Conservation (phyloP, 2,888 invertebrate species). For the Eumerus sabulonum region DNA sequence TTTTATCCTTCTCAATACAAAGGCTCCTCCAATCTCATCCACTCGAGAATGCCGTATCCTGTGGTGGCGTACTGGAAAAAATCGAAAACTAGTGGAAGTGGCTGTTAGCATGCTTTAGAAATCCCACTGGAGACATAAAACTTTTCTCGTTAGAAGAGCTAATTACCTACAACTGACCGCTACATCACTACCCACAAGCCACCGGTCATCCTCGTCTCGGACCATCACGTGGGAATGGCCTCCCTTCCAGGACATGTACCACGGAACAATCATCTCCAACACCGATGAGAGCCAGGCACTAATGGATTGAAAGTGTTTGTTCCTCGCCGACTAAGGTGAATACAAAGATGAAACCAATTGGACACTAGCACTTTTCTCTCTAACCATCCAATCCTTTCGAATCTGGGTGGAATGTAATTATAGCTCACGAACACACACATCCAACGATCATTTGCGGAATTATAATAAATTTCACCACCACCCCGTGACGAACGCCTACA, state of each 20-base stretch:
- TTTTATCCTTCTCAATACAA: conserved; percentile 52
- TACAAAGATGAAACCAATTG: conserved; percentile 9
- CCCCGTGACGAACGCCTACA: conserved; percentile 6
- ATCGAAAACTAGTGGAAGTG: conserved; percentile 1
- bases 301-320: conserved; percentile 50
- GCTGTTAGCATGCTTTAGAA: conserved; percentile 49
- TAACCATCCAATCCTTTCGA: not conserved
- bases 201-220: too few relatives aligned
- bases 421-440: conserved; percentile 12
- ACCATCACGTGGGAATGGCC: conserved; percentile 5
- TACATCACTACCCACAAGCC: conserved; percentile 39
- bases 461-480: conserved; percentile 31
- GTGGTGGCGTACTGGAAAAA: not conserved
- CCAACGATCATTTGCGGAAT: conserved; percentile 27
- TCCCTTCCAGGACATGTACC: conserved; percentile 4
- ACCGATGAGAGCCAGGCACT: conserved; percentile 1
- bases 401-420: conserved; percentile 15
- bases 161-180: conserved; percentile 62
- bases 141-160: conserved; percentile 67
- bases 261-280: conserved; percentile 37
- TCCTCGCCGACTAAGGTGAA: conserved; percentile 17
- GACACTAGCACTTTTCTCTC: conserved; percentile 3
- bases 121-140: conserved; percentile 64
- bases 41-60: too few relatives aligned
- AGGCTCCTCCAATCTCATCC: conserved; percentile 20